phyloP scores from a whole-genome alignment of 2,113 vertebrate species.

The Gopherus evgoodei region DNA sequence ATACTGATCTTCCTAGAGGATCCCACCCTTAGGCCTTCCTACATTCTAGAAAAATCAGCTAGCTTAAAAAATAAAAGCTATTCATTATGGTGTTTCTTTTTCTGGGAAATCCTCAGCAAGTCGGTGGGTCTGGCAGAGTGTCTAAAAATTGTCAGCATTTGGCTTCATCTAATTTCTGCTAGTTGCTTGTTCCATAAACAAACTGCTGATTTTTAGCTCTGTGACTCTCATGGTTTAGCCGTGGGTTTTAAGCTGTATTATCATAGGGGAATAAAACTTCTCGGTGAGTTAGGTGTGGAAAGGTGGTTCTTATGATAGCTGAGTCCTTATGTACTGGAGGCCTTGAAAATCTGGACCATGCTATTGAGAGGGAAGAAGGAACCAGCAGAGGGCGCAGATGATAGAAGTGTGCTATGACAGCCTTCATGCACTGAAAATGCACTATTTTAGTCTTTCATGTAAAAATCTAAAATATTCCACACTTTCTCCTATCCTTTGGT shows the following conservation, averaged over 20 bases:
- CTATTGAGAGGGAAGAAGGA: neutral
- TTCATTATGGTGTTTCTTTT: neutral
- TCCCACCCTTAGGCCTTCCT: neutral
- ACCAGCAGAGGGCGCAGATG: neutral
- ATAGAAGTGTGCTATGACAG: neutral
- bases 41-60: neutral
- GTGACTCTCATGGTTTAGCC: fast-evolving
- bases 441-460: neutral
- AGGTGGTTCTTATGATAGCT: neutral
- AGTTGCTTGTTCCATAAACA: too few species aligned
- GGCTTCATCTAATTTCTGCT: neutral
- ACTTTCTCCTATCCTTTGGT: neutral
- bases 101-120: neutral
- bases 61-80: neutral
- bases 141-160: neutral
- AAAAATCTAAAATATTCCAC: neutral
- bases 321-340: neutral
- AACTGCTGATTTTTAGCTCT: neutral
- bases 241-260: neutral
- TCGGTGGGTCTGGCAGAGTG: too few species aligned
- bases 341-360: neutral
- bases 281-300: neutral
- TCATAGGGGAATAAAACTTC: neutral
- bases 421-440: neutral
- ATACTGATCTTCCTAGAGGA: neutral